Base-by-base conservation (phyloP, 2,797 vertebrate species). In the Poeciliopsis turneri region DNA sequence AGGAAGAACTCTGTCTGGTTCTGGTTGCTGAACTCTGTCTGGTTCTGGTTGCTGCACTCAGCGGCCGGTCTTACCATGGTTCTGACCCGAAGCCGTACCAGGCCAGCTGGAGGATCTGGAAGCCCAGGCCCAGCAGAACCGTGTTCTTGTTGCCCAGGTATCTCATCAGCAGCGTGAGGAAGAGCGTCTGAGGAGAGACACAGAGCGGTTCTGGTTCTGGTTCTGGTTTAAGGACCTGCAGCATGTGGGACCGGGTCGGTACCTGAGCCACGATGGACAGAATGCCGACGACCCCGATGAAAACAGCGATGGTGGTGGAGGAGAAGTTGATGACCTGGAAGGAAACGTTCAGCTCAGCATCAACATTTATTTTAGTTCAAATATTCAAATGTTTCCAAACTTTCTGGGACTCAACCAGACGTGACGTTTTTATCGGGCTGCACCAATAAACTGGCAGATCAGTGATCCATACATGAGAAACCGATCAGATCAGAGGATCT, bases 31-130 rank as follows among this genome's bases (percentile, higher is more conserved):
- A 43, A 10, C 43, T 46, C 46, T 46, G 45, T 46, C 45, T 16
- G 4, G 46, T 46, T 46, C 43, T 45, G 43, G 43, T 45, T 12
- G 10, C 11, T 45, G 10, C 11, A 10, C 43, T n/a, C 11, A n/a
- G 53, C 4, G 25, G 25, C 41, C 11, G 13, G 0, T 71, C 90
- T 90, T 89, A 98, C 97, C 97, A 98, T 25, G 96, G 96, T 80
- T 97, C 96, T 0, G 97, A 97, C 15, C 97, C 96, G 0, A 97
- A 97, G 86, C 96, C 96, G 0, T 98, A 98, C 97, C 97, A 98
- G 90, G 96, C 95, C 76, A 98, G 95, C 94, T 98, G 97, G 77
- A 97, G 84, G 82, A 98, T 95, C 95, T 97, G 97, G 82, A 98
- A 98, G 78, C 95, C 95, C 10, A 98, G 91, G 30, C 97, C 97